Evolutionary conservation across 64 coral and sea anemone genomes (phyloP).

Genomic region (Dendronephthya gigantea): DNA sequence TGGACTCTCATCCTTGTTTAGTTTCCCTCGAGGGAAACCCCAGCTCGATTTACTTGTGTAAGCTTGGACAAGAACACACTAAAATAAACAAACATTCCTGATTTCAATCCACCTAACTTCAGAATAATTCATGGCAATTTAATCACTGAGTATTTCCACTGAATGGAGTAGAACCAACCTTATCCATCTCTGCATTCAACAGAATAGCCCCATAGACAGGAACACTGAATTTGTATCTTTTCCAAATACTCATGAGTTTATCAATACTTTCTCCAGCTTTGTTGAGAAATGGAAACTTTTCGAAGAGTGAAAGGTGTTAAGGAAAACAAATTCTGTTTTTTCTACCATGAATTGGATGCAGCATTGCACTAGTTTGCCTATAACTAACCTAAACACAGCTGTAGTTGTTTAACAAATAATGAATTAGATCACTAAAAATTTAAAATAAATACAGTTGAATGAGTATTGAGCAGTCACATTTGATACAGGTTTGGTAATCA

Average conservation of each 20-base stretch:
- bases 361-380: neutral
- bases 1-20: conserved; percentile 79
- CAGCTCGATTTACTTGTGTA: neutral
- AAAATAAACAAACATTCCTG: neutral
- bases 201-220: conserved; percentile 95
- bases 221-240: conserved; percentile 87
- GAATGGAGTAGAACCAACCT: conserved; percentile 41
- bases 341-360: neutral
- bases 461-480: too few relatives aligned
- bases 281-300: conserved; percentile 93
- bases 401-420: too few relatives aligned
- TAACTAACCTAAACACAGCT: neutral
- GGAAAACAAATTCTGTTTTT: conserved; percentile 2
- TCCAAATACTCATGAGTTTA: conserved; percentile 79
- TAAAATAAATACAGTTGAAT: too few relatives aligned
- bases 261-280: conserved; percentile 81
- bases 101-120: too few relatives aligned
- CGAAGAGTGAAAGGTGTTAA: conserved; percentile 67
- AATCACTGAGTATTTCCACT: too few relatives aligned
- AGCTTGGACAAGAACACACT: neutral
- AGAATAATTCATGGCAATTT: too few relatives aligned
- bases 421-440: too few relatives aligned
- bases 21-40: neutral
- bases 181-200: conserved; percentile 69
- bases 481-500: too few relatives aligned